phyloP scores from a whole-genome alignment of 2,113 vertebrate genomes.

The Zosterops pallidus region DNA sequence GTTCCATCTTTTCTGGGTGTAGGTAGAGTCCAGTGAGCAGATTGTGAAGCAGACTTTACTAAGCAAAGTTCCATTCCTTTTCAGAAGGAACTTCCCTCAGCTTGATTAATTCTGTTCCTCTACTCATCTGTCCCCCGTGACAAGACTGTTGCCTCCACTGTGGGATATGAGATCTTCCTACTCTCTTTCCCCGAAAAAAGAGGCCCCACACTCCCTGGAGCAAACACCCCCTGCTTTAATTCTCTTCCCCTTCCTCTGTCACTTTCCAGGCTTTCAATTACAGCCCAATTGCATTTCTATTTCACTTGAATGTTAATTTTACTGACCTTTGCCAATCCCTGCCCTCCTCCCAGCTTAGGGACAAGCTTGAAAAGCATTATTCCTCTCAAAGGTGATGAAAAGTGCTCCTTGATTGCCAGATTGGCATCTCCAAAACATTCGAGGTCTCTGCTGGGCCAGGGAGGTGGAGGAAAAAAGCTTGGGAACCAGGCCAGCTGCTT shows the following conservation, averaged over 20 bases:
- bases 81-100: not conserved
- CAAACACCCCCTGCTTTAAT: not conserved
- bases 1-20: not conserved
- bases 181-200: not conserved
- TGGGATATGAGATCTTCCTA: not conserved
- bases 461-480: not conserved
- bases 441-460: not conserved
- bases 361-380: not conserved
- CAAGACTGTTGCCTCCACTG: not conserved
- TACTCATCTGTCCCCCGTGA: not conserved
- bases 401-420: not conserved
- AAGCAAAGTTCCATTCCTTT: not conserved
- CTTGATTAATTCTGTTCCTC: not conserved
- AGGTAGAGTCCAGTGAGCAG: too few species aligned
- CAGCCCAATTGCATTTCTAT: not conserved
- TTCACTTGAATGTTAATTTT: not conserved
- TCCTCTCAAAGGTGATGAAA: not conserved
- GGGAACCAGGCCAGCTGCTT: not conserved
- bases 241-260: not conserved
- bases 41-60: not conserved
- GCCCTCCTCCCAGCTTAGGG: not conserved
- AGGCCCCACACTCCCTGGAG: not conserved
- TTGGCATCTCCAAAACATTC: not conserved
- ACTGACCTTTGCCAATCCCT: not conserved
- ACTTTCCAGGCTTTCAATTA: not conserved